Evolutionary conservation across 2,113 vertebrate genomes (phyloP).

Genomic region (Stegostoma tigrinum): DNA sequence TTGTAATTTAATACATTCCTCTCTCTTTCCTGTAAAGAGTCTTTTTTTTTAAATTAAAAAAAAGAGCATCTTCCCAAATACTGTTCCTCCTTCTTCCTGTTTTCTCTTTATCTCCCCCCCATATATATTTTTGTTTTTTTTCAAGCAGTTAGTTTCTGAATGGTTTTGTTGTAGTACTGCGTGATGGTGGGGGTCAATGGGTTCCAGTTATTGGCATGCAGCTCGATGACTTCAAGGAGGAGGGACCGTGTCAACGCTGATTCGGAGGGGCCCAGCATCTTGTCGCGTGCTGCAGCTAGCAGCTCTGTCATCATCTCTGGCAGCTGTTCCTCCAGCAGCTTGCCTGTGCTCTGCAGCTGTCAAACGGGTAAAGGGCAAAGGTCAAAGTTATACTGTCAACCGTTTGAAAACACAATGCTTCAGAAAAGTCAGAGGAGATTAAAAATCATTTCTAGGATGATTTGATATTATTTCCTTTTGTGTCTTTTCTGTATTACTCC

Average conservation of each 20-base stretch:
- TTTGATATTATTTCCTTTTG: background rate
- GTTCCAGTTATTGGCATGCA: slow-evolving; percentile 93
- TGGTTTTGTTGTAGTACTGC: slow-evolving; percentile 98
- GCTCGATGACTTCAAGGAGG: slow-evolving; percentile 96
- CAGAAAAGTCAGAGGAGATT: background rate
- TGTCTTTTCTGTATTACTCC: background rate
- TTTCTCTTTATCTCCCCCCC: background rate
- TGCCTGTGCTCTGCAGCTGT: slow-evolving; percentile 89
- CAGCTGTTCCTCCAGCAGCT: slow-evolving; percentile 90
- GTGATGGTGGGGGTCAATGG: slow-evolving; percentile 87
- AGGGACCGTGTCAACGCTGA: slow-evolving; percentile 89
- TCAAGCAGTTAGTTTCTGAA: slow-evolving; percentile 92
- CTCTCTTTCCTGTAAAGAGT: background rate
- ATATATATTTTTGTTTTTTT: background rate
- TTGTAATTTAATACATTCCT: background rate
- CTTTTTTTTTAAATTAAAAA: background rate
- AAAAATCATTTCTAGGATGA: background rate
- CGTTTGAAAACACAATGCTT: background rate
- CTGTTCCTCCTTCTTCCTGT: slow-evolving; percentile 4
- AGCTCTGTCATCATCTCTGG: slow-evolving; percentile 96
- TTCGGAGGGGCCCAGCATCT: slow-evolving; percentile 90
- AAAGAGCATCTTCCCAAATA: slow-evolving; percentile 23
- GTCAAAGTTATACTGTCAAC: background rate
- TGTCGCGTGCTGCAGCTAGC: slow-evolving; percentile 80
- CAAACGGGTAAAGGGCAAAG: slow-evolving; percentile 38